Base-by-base conservation (phyloP, 2,888 invertebrate genomes). In the Scaptomyza cyrtandrae region DNA sequence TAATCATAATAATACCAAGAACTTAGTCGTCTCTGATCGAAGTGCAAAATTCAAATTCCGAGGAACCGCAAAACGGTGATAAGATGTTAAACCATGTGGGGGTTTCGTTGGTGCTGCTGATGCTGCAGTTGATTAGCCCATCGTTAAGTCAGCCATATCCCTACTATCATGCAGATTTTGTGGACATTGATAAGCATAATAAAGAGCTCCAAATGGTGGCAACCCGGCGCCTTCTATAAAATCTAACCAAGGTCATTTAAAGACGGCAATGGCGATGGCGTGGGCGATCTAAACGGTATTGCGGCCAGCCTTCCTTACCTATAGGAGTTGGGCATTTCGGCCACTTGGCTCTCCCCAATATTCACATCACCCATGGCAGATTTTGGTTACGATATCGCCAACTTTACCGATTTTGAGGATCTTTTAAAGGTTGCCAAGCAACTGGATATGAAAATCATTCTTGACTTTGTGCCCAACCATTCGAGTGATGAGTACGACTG, bases 231-330 rank as follows among this genome's bases (percentile, higher is more conserved):
- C 2, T 94, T 97, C 63, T 98, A 98, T 92, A 97, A 98, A 92
- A 95, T 98, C 66, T 97, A 97, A 90, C 96, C 97, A 6, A 93
- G 96, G 82, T 96, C 97, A 3, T 98, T 97, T 92, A 95, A 95
- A 90, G 98, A 98, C 91, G 95, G 95, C 60, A 93, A 97, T 90
- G 95, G 94, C 0, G 96, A 97, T 90, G 98, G 98, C 24, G 93
- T 96, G 37, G 98, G 98, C 0, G 98, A 98, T 92, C 92, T 98
- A 27, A 94, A 94, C 91, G 98, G 97, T 95, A 93, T 95, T 49
- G 93, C 93, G 2, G 92, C 93, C 29, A 93, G 93, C 48, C 84
- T 95, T 19, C 93, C 94, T 4, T 95, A 96, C 88, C 90, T 97
- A n/a, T 94, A 94, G 53, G 94, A 95, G 46, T 85, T 96, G 7